Base-by-base conservation (phyloP, 2,113 vertebrate genomes). In the Mesocricetus auratus region DNA sequence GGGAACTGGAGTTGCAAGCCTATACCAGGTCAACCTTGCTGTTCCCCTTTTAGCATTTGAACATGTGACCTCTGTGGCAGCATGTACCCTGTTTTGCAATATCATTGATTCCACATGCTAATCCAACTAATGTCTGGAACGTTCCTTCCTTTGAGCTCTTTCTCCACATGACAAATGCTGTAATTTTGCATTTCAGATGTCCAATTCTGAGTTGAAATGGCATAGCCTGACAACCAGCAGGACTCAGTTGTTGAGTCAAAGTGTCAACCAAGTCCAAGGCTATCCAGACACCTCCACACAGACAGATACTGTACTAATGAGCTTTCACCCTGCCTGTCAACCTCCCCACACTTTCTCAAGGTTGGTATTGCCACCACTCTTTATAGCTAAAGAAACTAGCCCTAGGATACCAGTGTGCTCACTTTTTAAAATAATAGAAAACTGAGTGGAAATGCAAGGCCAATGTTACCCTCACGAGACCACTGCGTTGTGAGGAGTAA, bases 241-340 rank as follows among this genome's bases (percentile, higher is more conserved):
- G 33, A 24, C 24, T 71, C 4, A 3, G 7, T 3, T 8, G 24
- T 22, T 71, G 58, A 45, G 62, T 21, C 16, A 0, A 0, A 2
- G 31, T n/a, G 81, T 16, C 24, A 0, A 13, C 36, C 39, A 56
- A 53, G n/a, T 53, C 53, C 71, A 36, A 45, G 36, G 53, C 9
- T 47, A 7, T 24, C 15, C 22, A 86, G 66, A 68, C 4, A 21
- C 22, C 11, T 64, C 66, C 15, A 71, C 17, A 60, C 6, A 3
- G 31, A 8, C 16, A 5, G 60, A 15, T 3, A 10, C 58, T 29
- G 19, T 24, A 58, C 36, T 56, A 19, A 31, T 5, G 0, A 0
- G 31, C 62, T 71, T 47, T 81, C 33, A 45, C 33, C 9, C 0
- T 68, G 45, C 45, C 75, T 83, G 50, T 36, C 26, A 33, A 3